Percentiles rank a stretch among this genome's conserved stretches.
Conservation (phyloP, 2,888 invertebrate genomes). For the Cosmopolites sordidus region DNA sequence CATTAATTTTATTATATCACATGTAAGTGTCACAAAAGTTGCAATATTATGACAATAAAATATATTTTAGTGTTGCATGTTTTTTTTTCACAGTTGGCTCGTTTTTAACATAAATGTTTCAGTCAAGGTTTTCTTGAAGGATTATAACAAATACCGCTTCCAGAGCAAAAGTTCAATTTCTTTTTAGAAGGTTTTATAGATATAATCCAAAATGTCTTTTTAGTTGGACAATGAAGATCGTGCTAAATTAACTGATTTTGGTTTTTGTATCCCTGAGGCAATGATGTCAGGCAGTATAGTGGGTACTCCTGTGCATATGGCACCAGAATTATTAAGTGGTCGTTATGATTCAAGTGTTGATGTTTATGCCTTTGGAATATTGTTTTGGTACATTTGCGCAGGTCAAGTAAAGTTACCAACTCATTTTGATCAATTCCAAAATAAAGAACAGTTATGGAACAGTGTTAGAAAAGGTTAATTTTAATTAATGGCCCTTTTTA, state of each 20-base stretch:
- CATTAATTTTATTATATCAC: too few relatives aligned
- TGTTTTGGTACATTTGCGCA: constrained; percentile 88
- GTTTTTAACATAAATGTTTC: too few relatives aligned
- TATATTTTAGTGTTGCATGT: too few relatives aligned
- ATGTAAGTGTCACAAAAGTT: too few relatives aligned
- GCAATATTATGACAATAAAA: too few relatives aligned
- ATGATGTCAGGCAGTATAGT: constrained; percentile 89
- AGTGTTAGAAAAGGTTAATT: constrained; percentile 72
- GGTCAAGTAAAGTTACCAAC: constrained; percentile 74
- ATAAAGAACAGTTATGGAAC: constrained; percentile 82
- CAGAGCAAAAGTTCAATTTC: too few relatives aligned
- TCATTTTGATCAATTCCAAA: constrained; percentile 77
- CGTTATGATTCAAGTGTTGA: constrained; percentile 81
- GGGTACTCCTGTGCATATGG: constrained; percentile 88
- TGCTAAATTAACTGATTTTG: constrained; percentile 81
- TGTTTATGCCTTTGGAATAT: constrained; percentile 84
- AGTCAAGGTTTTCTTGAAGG: too few relatives aligned
- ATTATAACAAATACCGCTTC: too few relatives aligned
- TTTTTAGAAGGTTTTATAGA: too few relatives aligned
- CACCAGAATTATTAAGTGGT: constrained; percentile 78
- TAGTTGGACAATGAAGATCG: constrained; percentile 66
- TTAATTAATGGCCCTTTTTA: neutral
- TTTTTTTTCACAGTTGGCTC: too few relatives aligned
- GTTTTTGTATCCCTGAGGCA: constrained; percentile 85
- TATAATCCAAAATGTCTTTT: constrained; percentile 1